These are phyloP conservation scores for Rachycentron canadum DNA, from an alignment of 2,797 vertebrate genomes.

Conservation along the genomic window DNA sequence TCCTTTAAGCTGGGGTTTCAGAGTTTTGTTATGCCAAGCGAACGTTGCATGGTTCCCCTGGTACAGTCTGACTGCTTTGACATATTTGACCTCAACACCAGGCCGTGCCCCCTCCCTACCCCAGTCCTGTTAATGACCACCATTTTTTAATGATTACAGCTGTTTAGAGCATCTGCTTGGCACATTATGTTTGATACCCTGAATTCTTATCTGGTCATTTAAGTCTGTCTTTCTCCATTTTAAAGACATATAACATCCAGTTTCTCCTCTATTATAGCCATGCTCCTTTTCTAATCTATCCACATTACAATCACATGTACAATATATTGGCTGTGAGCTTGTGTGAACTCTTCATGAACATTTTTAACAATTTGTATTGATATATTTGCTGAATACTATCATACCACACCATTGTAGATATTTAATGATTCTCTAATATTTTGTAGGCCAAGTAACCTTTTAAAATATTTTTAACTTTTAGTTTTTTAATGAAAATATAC, in stretches of 20 bases:
- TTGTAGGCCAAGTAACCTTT: background rate
- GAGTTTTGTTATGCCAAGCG: conserved; percentile 85
- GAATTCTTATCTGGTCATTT: conserved; percentile 8
- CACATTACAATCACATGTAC: background rate
- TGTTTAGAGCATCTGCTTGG: conserved; percentile 61
- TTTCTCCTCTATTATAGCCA: background rate
- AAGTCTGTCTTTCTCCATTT: background rate
- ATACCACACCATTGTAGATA: background rate
- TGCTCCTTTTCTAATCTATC: background rate
- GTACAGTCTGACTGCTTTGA: conserved; percentile 79
- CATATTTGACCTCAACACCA: conserved; percentile 77
- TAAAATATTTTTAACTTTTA: background rate
- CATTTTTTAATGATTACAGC: conserved; percentile 69
- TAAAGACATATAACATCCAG: background rate
- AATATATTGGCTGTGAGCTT: background rate
- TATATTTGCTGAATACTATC: background rate
- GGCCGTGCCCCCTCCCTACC: conserved; percentile 38
- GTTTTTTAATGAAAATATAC: conserved; percentile 2
- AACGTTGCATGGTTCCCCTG: conserved; percentile 78
- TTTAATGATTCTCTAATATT: background rate
- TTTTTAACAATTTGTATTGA: background rate
- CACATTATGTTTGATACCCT: conserved; percentile 44
- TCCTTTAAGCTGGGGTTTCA: conserved; percentile 88
- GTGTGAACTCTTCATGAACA: background rate
- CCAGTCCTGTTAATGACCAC: conserved; percentile 50